Percentiles rank a stretch among this genome's conserved stretches.
These are phyloP conservation scores for Arizona elegans DNA, from an alignment of 2,113 vertebrate genomes.

Conservation along the genomic window DNA sequence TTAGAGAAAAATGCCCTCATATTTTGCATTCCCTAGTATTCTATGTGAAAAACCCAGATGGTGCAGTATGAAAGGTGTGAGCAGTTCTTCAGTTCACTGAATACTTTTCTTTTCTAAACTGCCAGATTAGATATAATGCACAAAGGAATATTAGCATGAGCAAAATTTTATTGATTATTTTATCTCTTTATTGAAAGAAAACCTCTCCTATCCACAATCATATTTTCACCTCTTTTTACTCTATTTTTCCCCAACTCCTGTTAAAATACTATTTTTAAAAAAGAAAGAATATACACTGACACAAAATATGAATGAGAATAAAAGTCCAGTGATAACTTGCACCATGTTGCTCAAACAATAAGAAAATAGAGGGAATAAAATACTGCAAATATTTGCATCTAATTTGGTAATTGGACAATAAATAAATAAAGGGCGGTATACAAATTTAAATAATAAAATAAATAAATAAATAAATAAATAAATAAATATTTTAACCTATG, in stretches of 20 bases:
- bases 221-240: constrained; percentile 15
- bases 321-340: neutral
- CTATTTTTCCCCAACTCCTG: neutral
- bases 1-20: constrained; percentile 24
- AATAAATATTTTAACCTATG: neutral
- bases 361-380: neutral
- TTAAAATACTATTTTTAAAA: neutral
- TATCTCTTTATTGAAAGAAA: constrained; percentile 5
- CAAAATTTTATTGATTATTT: constrained; percentile 25
- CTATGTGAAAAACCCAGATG: constrained; percentile 29
- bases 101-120: constrained; percentile 37
- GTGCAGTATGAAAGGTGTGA: constrained; percentile 13
- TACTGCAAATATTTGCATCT: neutral
- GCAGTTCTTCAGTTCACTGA: constrained; percentile 33
- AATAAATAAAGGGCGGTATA: too few species aligned
- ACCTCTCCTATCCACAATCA: constrained; percentile 9
- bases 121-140: neutral
- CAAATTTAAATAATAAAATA: too few species aligned
- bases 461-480: neutral
- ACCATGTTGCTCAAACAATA: neutral
- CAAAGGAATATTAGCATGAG: constrained; percentile 13
- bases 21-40: constrained; percentile 36
- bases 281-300: constrained; percentile 7
- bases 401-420: neutral
- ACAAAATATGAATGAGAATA: neutral